Base-by-base conservation (phyloP, 1,140 invertebrate species). In the Brachionus asplanchnoidis region DNA sequence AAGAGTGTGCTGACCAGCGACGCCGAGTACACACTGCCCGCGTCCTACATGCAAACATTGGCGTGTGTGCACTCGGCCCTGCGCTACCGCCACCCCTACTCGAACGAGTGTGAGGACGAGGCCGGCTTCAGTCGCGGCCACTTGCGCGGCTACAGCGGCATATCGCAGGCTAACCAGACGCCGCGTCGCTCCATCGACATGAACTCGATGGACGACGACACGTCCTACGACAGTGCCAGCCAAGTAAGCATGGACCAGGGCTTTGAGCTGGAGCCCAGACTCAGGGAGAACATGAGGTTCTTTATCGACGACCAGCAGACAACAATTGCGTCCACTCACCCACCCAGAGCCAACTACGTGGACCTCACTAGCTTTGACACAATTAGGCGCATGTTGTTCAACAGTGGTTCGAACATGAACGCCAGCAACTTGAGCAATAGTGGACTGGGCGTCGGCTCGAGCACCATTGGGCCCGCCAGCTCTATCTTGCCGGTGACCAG, bases 121-220 rank as follows among this genome's bases (percentile, higher is more conserved):
- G 77, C 8, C 14, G 73, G 9, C 14, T 68, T 68, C 17, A 42
- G 9, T 20, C 28, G 32, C n/a, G 32, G 36, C 17, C 73, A 77
- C 42, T 12, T 26, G 23, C 42, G 73, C 42, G 73, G n/a, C 32
- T 50, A 20, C 44, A 77, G 79, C 42, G 79, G 53, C 40, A 65
- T 82, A 20, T 20, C 20, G 2, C 50, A 82, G 6, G 6, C n/a
- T 14, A 82, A 65, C 26, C 53, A 82, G 36, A 82, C 79, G 14
- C 50, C 79, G 23, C 79, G 79, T 20, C 50, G 53, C 17, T 82
- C 79, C 14, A 65, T 82, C 32, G 79, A 82, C n/a, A 36, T 40
- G 40, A 53, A 82, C 17, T 82, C 79, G 20, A 44, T 65, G 11
- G 79, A 82, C 79, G 79, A 82, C 42, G 79, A 82, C 26, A 82